Evolutionary conservation across 2,797 vertebrate genomes (phyloP), one percentile per base, ranked within the genome.

Genomic region (Sphenodon punctatus): DNA sequence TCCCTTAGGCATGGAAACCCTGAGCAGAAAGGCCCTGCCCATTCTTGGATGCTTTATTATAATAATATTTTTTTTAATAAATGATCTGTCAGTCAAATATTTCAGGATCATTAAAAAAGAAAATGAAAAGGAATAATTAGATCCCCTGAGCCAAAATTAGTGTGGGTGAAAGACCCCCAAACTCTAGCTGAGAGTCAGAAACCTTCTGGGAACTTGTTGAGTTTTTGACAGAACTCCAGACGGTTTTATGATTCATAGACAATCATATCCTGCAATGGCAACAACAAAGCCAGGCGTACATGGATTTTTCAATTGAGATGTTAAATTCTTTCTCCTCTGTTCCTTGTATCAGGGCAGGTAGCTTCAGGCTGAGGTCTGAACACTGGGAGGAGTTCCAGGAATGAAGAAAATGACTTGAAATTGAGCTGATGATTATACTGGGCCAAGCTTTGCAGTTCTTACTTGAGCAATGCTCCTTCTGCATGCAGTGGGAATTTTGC

Each of bases 1-100:
- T 73, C 81, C 92, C 91, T 66, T 76, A 81, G 92, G 93, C 93
- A 85, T 89, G 90, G 92, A 93, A 94, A 92, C 49, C 76, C 55
- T 92, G 90, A 92, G 80, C 43, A 59, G 49, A 72, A 43, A 3
- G 67, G 0, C 49, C 71, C 68, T 90, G 74, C 84, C 86, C 0
- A 0, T 66, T 80, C 75, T 68, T 61, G 88, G 79, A 82, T 87
- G 82, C 63, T 79, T 76, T 61, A 78, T 86, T 88, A 84, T 22
- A 65, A 51, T 45, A 51, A 88, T 32, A 19, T 49, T 48, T 48
- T 70, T 85, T 90, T 92, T 92, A 92, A 89, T 92, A 89, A 92
- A 82, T 82, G 80, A 87, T 81, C 67, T 88, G 92, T 91, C 92
- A 93, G 77, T 92, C 90, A 94, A 88, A 39, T 74, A 75, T 84